Percentiles rank a stretch among this genome's conserved stretches.
Conservation (phyloP, 2,113 vertebrate genomes). For the Pleuronectes platessa region DNA sequence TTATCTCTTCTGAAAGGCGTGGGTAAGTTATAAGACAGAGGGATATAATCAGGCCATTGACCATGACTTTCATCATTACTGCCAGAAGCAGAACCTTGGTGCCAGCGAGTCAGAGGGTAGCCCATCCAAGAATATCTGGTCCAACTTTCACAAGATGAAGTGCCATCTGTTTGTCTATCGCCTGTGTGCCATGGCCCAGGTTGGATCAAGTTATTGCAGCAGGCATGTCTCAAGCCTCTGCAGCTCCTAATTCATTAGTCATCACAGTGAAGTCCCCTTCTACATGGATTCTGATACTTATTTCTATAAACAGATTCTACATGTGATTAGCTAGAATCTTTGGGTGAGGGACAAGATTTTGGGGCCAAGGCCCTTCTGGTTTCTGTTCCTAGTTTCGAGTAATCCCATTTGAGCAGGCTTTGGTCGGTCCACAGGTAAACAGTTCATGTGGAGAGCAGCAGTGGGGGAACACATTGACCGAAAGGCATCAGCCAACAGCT, state of each 20-base stretch:
- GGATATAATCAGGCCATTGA: conserved; percentile 61
- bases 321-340: not conserved
- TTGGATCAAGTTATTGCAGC: conserved; percentile 55
- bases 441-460: no score
- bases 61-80: conserved; percentile 50
- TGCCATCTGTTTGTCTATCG: conserved; percentile 77
- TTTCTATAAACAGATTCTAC: not conserved
- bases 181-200: conserved; percentile 45
- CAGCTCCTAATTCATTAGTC: conserved; percentile 30
- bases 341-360: not conserved
- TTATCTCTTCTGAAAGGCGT: conserved; percentile 9
- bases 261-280: not conserved
- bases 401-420: not conserved
- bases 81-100: conserved; percentile 52
- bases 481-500: not conserved
- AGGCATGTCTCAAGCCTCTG: conserved; percentile 45
- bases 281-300: conserved; percentile 2
- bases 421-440: not conserved
- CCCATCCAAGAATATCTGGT: conserved; percentile 69
- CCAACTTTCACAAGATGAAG: conserved; percentile 70
- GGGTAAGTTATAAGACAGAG: conserved; percentile 38
- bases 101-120: conserved; percentile 68
- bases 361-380: no score
- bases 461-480: not conserved
- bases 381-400: no score